Conservation (phyloP, 1,140 invertebrate genomes). For the Apis florea region DNA sequence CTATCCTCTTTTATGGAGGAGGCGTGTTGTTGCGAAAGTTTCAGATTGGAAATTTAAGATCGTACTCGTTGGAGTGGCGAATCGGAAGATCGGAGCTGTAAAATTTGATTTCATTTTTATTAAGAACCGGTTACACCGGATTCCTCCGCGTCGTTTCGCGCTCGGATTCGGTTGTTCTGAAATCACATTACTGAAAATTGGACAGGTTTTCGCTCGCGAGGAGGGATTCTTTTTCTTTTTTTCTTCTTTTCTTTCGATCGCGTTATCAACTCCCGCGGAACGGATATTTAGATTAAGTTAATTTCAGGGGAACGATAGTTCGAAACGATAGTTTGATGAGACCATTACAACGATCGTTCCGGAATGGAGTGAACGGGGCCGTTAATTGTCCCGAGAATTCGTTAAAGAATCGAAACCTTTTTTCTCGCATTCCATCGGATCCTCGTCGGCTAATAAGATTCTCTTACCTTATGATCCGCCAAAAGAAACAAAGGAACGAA, state of each 20-base stretch:
- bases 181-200: conserved; percentile 8
- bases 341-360: no score
- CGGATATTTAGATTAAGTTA: neutral
- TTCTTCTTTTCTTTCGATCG: neutral
- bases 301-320: neutral
- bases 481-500: conserved; percentile 18
- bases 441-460: conserved; percentile 34
- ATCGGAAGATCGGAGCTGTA: neutral
- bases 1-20: neutral
- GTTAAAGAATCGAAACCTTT: conserved; percentile 36
- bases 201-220: neutral
- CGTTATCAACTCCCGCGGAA: neutral
- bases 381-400: neutral
- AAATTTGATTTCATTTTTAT: conserved; percentile 28
- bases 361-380: neutral
- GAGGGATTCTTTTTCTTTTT: no score
- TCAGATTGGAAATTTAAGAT: conserved; percentile 2
- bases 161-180: conserved; percentile 3
- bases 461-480: conserved; percentile 31
- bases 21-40: neutral
- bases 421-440: neutral
- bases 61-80: neutral
- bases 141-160: neutral
- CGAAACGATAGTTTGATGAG: neutral
- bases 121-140: conserved; percentile 1